Evolutionary conservation across 2,113 vertebrate species (phyloP).

Genomic region (Oncorhynchus kisutch): DNA sequence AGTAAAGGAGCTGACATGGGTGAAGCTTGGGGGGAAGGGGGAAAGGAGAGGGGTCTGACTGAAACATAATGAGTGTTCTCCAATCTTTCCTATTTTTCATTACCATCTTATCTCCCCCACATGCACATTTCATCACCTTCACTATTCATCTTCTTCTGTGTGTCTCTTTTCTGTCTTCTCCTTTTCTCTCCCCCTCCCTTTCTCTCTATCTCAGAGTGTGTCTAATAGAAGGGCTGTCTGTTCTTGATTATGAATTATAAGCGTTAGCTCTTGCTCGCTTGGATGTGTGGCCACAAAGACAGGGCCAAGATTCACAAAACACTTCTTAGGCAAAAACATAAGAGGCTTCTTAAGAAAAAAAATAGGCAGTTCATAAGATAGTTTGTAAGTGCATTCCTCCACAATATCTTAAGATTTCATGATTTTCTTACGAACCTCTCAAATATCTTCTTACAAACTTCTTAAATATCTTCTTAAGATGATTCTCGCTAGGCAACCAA

Average conservation of each 20-base stretch:
- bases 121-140: slow-evolving; percentile 45
- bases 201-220: background rate
- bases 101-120: slow-evolving; percentile 56
- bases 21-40: slow-evolving; percentile 11
- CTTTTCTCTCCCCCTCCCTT: background rate
- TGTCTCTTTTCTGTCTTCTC: background rate
- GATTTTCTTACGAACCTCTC: too few relatives aligned
- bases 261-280: background rate
- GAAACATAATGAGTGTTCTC: slow-evolving; percentile 59
- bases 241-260: slow-evolving; percentile 30
- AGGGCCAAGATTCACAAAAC: slow-evolving; percentile 7
- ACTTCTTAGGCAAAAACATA: too few relatives aligned
- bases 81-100: slow-evolving; percentile 53
- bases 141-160: slow-evolving; percentile 25
- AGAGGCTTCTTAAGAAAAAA: too few relatives aligned
- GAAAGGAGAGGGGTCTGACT: background rate
- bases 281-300: slow-evolving; percentile 31
- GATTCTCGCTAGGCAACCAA: too few relatives aligned
- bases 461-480: too few relatives aligned
- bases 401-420: too few relatives aligned
- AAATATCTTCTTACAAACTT: too few relatives aligned
- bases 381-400: too few relatives aligned
- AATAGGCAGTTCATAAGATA: too few relatives aligned
- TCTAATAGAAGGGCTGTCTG: background rate
- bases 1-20: slow-evolving; percentile 29